Conservation (phyloP, 2,888 invertebrate genomes). For the Caenorhabditis imperialis region DNA sequence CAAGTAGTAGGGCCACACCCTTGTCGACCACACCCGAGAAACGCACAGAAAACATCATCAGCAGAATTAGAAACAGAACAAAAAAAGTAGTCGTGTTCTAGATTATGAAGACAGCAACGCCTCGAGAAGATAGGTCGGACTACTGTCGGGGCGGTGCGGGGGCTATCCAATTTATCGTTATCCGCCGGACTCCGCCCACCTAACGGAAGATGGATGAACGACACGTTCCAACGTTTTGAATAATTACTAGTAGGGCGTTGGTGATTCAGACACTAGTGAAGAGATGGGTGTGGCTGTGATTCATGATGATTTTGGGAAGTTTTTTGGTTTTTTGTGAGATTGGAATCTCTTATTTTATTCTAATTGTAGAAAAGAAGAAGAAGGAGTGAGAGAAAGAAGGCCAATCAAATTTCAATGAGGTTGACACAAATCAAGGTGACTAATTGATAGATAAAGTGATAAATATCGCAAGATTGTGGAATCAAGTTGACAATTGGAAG, state of each 20-base stretch:
- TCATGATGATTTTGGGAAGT: conserved; percentile 38
- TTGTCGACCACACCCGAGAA: too few relatives aligned
- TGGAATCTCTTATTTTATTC: too few relatives aligned
- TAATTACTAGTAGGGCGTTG: conserved; percentile 31
- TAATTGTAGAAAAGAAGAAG: too few relatives aligned
- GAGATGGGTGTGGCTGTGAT: conserved; percentile 45
- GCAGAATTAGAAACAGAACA: too few relatives aligned
- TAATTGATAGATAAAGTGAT: conserved; percentile 48
- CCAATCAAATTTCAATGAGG: conserved; percentile 7
- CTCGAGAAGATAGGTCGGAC: too few relatives aligned
- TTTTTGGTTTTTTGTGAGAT: too few relatives aligned
- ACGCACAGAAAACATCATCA: too few relatives aligned
- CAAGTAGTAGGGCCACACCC: too few relatives aligned
- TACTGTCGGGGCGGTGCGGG: conserved; percentile 37
- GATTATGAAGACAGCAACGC: too few relatives aligned
- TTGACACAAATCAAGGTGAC: conserved; percentile 46
- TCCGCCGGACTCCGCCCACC: conserved; percentile 27
- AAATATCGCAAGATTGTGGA: conserved; percentile 18
- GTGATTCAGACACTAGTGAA: conserved; percentile 36
- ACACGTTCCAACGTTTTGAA: conserved; percentile 29
- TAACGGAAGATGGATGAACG: conserved; percentile 25
- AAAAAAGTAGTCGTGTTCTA: not conserved
- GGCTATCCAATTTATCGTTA: conserved; percentile 47
- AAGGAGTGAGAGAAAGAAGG: too few relatives aligned
- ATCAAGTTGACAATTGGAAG: conserved; percentile 10